phyloP scores from a whole-genome alignment of 2,113 vertebrate genomes.

The Microcebus lehilahytsara region DNA sequence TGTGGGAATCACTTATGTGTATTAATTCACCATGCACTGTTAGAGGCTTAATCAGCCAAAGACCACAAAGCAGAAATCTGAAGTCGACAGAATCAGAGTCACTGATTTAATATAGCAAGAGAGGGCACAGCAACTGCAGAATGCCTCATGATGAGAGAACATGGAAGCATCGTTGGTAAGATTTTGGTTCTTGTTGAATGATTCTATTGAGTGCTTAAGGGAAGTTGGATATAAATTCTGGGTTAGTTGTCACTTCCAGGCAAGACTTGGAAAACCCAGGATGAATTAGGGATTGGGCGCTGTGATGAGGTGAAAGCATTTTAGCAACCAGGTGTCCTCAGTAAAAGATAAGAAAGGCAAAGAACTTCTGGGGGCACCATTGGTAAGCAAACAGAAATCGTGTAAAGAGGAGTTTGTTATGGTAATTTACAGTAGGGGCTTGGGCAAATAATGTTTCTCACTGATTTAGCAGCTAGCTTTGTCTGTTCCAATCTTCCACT shows the following conservation, averaged over 20 bases:
- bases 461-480: background rate
- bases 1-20: background rate
- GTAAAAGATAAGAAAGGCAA: background rate
- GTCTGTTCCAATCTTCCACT: background rate
- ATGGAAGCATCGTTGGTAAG: background rate
- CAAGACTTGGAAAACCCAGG: background rate
- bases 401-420: background rate
- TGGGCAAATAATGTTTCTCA: background rate
- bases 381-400: background rate
- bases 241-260: background rate
- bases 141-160: background rate
- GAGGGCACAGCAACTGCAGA: background rate
- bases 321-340: background rate
- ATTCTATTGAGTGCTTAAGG: background rate
- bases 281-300: background rate
- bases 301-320: background rate
- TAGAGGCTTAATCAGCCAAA: constrained; percentile 14
- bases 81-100: background rate
- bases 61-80: background rate
- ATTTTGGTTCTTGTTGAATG: background rate
- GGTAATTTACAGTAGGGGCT: background rate
- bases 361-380: background rate
- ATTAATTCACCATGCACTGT: background rate
- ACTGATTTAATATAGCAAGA: background rate
- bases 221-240: background rate